Evolutionary conservation across 2,113 vertebrate genomes (phyloP), one percentile per base, ranked within the genome.

Genomic region (Colossoma macropomum): DNA sequence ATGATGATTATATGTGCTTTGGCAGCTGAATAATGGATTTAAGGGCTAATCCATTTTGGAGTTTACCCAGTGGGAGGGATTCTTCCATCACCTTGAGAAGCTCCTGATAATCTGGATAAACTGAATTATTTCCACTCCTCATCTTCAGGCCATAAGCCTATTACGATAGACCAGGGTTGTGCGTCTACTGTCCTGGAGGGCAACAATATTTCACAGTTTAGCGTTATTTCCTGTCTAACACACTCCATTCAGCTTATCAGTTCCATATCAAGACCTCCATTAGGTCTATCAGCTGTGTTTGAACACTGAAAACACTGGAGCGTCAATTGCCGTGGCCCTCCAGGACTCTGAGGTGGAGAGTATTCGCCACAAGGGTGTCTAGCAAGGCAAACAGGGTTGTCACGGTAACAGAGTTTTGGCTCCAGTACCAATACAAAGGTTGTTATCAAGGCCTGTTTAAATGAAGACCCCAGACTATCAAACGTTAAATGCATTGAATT

Each of bases 71-170:
- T 25, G 74, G 74, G 60, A 80, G 68, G 65, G 82, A 84, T 86
- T 82, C 71, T 45, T 81, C 66, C 38, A 84, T 75, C 78, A 81
- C 73, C 66, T 66, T 81, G 60, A 86, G 79, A 71, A 21, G 70
- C 85, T 86, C 70, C 79, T 79, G 77, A 86, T 86, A 86, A 86
- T 84, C 78, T 84, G 73, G 70, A 84, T 84, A 63, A 83, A 81
- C 48, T 8, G 28, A 84, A 81, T 68, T 32, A 86, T 86, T 81
- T 81, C 66, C 74, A 72, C 48, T 28, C 66, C 77, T 80, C 45
- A 77, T 75, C 34, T 45, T 73, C 48, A 48, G 52, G 76, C 76
- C 68, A 28, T 65, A 68, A 74, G 27, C 52, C 68, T 62, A 19
- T 72, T 77, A 50, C 10, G 21, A 52, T 21, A 11, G 7, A n/a